Conservation (phyloP, 2,113 vertebrate species). For the Dicerorhinus sumatrensis region DNA sequence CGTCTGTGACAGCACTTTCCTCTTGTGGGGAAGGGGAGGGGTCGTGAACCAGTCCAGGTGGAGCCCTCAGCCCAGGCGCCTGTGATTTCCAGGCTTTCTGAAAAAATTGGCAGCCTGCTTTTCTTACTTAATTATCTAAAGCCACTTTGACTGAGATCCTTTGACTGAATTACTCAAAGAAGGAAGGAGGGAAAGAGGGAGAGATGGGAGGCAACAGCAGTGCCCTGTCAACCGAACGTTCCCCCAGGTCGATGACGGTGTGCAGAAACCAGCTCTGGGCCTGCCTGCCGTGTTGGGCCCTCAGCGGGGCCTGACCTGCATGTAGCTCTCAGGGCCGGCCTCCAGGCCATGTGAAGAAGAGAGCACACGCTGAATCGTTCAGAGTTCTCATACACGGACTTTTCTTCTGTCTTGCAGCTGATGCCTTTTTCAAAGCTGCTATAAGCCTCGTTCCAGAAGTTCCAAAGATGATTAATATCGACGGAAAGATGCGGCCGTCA, state of each 20-base stretch:
- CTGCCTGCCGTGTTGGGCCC: neutral
- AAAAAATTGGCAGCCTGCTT: neutral
- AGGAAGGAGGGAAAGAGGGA: neutral
- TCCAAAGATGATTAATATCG: conserved; percentile 94
- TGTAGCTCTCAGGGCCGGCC: neutral
- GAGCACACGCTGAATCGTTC: neutral
- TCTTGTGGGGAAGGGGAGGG: accelerated
- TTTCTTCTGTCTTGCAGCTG: conserved; percentile 88
- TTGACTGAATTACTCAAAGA: neutral
- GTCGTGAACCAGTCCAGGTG: neutral
- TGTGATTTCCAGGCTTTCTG: neutral
- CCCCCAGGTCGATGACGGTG: neutral
- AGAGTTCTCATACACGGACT: neutral
- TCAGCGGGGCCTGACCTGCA: neutral
- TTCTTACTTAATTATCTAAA: neutral
- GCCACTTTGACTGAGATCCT: neutral
- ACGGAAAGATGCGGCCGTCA: conserved; percentile 95
- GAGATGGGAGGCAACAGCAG: neutral
- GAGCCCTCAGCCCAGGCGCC: neutral
- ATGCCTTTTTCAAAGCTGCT: conserved; percentile 97
- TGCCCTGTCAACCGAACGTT: neutral
- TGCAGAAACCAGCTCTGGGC: neutral
- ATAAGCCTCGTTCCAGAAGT: conserved; percentile 95
- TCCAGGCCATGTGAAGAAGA: neutral
- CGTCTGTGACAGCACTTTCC: neutral